A percentile compares a stretch with the other conserved stretches of the same genome.
Conservation (phyloP, 2,888 invertebrate genomes). For the Torymus auratus region DNA sequence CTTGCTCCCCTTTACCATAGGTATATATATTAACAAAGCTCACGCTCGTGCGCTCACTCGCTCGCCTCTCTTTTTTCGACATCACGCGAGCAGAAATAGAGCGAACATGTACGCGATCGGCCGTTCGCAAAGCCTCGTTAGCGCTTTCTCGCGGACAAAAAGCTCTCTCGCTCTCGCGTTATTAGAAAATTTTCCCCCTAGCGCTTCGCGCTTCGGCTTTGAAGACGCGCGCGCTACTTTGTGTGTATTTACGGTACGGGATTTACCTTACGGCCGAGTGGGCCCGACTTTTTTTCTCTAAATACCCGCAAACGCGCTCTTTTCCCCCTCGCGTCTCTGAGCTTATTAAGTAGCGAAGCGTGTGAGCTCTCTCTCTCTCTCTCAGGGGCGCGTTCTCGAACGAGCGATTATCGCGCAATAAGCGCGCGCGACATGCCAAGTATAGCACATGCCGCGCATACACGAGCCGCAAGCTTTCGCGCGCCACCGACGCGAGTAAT, state of each 20-base stretch:
- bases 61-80: too few relatives aligned
- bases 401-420: slow-evolving; percentile 43
- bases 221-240: slow-evolving; percentile 15
- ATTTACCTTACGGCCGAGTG: slow-evolving; percentile 20
- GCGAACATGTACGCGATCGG: neutral
- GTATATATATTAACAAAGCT: too few relatives aligned
- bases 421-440: neutral
- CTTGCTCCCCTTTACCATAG: too few relatives aligned
- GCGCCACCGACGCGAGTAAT: slow-evolving; percentile 71
- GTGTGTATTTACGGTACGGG: neutral
- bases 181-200: slow-evolving; percentile 16
- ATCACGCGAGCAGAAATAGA: too few relatives aligned
- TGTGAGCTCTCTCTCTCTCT: neutral
- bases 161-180: neutral
- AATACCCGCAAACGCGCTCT: neutral
- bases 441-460: neutral
- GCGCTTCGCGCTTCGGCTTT: slow-evolving; percentile 24
- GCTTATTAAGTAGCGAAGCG: slow-evolving; percentile 52
- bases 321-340: neutral
- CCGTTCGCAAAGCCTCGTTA: neutral
- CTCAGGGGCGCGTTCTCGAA: neutral
- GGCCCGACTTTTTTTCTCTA: slow-evolving; percentile 17
- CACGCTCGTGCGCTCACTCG: too few relatives aligned
- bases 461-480: neutral
- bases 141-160: too few relatives aligned